These are phyloP conservation scores for Xiphydria camelus DNA, from an alignment of 2,888 invertebrate species.

Conservation along the genomic window DNA sequence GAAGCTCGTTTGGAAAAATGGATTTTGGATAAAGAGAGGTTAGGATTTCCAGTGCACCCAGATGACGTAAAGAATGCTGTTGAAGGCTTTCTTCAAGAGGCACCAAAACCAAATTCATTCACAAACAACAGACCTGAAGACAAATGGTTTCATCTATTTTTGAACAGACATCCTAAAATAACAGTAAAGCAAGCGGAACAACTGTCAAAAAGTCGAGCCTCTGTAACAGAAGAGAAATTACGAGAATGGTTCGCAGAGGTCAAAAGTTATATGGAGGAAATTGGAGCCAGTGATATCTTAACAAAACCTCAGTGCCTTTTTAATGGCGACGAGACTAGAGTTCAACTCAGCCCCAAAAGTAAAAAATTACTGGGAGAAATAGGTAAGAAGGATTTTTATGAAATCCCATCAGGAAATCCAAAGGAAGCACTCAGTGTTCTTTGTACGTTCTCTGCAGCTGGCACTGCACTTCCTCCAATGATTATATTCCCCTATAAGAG, in stretches of 20 bases:
- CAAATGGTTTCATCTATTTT: constrained; percentile 36
- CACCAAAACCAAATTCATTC: constrained; percentile 27
- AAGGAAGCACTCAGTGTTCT: constrained; percentile 30
- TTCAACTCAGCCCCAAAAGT: constrained; percentile 25
- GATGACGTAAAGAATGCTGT: constrained; percentile 32
- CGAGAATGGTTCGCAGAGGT: constrained; percentile 32
- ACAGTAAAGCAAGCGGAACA: constrained; percentile 26
- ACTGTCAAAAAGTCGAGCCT: constrained; percentile 30
- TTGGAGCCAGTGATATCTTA: constrained; percentile 18
- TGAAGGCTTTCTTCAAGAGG: constrained; percentile 21
- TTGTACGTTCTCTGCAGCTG: constrained; percentile 31
- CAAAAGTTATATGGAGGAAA: constrained; percentile 24
- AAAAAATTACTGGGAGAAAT: constrained; percentile 25
- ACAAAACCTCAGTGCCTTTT: constrained; percentile 21
- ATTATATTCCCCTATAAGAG: no score
- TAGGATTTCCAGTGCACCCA: constrained; percentile 35
- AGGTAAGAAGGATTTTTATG: constrained; percentile 27
- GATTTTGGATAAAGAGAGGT: constrained; percentile 26
- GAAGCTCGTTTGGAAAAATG: constrained; percentile 22
- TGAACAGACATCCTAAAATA: constrained; percentile 33
- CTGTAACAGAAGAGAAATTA: constrained; percentile 30
- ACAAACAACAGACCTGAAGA: constrained; percentile 29
- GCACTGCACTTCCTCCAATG: no score
- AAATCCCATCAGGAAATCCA: no score
- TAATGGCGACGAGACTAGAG: constrained; percentile 28